These are phyloP conservation scores for Brachionus plicatilis DNA, from an alignment of 1,140 invertebrate genomes.

Conservation along the genomic window DNA sequence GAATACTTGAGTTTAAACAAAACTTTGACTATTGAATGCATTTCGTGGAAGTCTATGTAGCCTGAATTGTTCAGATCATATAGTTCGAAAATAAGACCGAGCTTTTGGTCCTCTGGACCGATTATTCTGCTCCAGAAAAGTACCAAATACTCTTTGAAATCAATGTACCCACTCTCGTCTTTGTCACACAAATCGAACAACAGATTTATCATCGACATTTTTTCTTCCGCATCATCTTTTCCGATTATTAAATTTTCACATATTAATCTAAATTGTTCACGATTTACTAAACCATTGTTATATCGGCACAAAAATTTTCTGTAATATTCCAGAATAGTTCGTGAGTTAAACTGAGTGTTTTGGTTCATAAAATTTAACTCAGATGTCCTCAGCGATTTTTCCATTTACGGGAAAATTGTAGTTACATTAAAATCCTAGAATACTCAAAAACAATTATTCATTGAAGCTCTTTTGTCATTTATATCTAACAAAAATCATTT, in stretches of 20 bases:
- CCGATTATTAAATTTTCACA: background rate
- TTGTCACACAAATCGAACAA: constrained; percentile 27
- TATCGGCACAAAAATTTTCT: background rate
- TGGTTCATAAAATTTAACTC: background rate
- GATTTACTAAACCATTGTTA: background rate
- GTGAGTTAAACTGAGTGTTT: background rate
- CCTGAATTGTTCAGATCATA: constrained; percentile 23
- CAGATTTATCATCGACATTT: background rate
- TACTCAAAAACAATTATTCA: background rate
- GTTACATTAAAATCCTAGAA: background rate
- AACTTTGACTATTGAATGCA: constrained; percentile 34
- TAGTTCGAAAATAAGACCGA: background rate
- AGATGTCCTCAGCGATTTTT: background rate
- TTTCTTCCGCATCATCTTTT: background rate
- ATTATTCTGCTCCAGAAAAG: background rate
- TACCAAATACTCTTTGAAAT: constrained; percentile 37
- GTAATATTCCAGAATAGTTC: constrained; percentile 10
- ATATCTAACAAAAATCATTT: background rate
- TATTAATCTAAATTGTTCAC: background rate
- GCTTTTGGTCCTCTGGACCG: background rate
- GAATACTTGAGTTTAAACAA: constrained; percentile 33
- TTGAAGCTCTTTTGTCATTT: background rate
- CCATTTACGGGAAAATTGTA: background rate
- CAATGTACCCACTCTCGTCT: constrained; percentile 18
- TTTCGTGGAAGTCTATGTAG: constrained; percentile 28